Evolutionary conservation across 2,888 invertebrate genomes (phyloP), one percentile per base, ranked within the genome.

Genomic region (Morinoia aosen): DNA sequence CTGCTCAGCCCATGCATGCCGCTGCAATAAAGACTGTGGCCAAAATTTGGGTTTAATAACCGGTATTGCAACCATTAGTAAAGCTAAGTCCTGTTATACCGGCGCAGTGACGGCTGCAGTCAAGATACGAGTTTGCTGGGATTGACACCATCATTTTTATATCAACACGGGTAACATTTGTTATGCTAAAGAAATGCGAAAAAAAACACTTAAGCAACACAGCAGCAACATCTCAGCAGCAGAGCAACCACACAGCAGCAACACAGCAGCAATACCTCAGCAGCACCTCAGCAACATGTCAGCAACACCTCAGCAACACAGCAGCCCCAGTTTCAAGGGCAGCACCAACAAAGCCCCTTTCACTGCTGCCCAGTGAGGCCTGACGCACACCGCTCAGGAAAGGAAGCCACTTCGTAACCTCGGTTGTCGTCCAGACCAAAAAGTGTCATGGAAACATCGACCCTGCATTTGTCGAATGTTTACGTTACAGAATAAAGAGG

Each of bases 261-360:
- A 48, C 48, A 48, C 48, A 2, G 5, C 48, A 48, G 48, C 48
- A 48, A 48, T 5, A 48, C 48, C 48, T 48, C 48, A 48, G 48
- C 48, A 48, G 5, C 2, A 48, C 48, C 48, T 4, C 48, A 48
- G 48, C 90, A 90, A 3, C 90, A 19, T 2, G 0, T n/a, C n/a
- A n/a, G n/a, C n/a, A n/a, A 19, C 90, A 40, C 39, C 90, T 40
- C 48, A 90, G 40, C 90, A 90, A 90, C 90, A 90, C 90, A 90
- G 90, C 90, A 90, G 90, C 90, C 39, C 0, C 88, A 90, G 40
- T 90, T 90, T 90, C 90, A 90, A 90, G 90, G 90, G 90, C 90
- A 90, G 88, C n/a, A 33, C 8, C 90, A 40, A 90, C 90, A 90
- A 39, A 90, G 90, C 90, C 12, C 40, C 90, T 90, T 90, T 90